These are phyloP conservation scores for Hiodon tergisus DNA, from an alignment of 2,113 vertebrate species.

Conservation along the genomic window DNA sequence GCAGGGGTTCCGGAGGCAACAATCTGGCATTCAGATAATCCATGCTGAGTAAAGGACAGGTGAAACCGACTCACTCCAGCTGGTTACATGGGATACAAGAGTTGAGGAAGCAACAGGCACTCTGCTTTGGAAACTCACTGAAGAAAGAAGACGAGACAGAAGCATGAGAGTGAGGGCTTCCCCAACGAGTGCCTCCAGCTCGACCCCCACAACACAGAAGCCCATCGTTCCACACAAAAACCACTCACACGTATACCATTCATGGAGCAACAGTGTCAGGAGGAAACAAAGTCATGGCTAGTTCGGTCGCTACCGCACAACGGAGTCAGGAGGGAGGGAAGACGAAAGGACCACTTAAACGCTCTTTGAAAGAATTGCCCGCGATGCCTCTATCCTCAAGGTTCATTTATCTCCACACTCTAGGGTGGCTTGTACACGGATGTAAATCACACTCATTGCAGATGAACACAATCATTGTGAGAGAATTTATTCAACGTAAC, in stretches of 20 bases:
- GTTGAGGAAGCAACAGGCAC: conserved; percentile 26
- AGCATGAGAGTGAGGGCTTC: conserved; percentile 11
- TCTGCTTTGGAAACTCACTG: conserved; percentile 29
- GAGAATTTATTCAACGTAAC: too few relatives aligned
- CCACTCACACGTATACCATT: background rate
- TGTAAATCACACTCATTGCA: too few relatives aligned
- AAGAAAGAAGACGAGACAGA: conserved; percentile 23
- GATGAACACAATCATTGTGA: too few relatives aligned
- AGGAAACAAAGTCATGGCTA: background rate
- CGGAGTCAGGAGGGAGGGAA: too few relatives aligned
- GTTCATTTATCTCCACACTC: too few relatives aligned
- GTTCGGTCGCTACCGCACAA: too few relatives aligned
- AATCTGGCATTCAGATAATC: conserved; percentile 23
- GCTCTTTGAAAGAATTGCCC: too few relatives aligned
- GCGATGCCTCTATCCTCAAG: too few relatives aligned
- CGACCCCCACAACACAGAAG: conserved; percentile 3
- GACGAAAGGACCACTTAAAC: too few relatives aligned
- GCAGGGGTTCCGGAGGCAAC: conserved; percentile 16
- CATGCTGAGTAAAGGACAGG: conserved; percentile 26
- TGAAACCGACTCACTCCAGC: conserved; percentile 26
- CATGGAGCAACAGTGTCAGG: background rate
- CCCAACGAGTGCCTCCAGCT: background rate
- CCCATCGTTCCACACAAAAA: background rate
- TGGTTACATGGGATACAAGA: conserved; percentile 28
- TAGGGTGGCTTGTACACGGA: too few relatives aligned